Conservation (phyloP, 2,113 vertebrate genomes). For the Delphinus delphis region DNA sequence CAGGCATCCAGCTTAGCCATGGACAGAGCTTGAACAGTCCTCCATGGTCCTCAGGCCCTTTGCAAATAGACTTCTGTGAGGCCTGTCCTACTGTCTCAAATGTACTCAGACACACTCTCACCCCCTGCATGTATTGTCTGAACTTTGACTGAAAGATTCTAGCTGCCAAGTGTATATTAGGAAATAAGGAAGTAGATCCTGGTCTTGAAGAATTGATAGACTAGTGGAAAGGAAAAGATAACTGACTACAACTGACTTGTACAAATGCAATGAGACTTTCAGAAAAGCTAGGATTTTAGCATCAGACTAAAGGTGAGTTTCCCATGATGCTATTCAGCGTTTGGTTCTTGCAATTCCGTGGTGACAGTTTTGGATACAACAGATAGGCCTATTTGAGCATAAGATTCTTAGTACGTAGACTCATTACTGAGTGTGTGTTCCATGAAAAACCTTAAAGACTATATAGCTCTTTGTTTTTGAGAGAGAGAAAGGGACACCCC, state of each 20-base stretch:
- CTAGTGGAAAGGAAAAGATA: not conserved
- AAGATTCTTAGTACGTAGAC: not conserved
- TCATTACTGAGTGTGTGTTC: not conserved
- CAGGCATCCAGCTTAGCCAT: not conserved
- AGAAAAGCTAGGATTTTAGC: not conserved
- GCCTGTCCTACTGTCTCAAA: not conserved
- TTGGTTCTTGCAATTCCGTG: not conserved
- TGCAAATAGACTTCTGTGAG: not conserved
- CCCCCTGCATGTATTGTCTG: not conserved
- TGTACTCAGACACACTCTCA: not conserved
- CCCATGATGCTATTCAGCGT: not conserved
- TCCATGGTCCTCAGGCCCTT: not conserved
- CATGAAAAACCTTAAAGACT: not conserved
- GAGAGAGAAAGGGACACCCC: not conserved
- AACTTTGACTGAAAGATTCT: not conserved
- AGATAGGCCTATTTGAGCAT: not conserved
- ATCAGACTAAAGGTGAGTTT: not conserved
- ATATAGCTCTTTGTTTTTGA: not conserved
- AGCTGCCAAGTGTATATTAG: not conserved
- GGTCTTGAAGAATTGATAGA: not conserved
- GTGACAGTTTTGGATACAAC: not conserved
- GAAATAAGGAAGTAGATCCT: not conserved
- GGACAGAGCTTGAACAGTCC: not conserved
- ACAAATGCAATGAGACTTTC: not conserved
- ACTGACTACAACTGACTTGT: not conserved